Evolutionary conservation across 2,113 vertebrate genomes (phyloP), one percentile per base, ranked within the genome.

Genomic region (Cinclus cinclus): DNA sequence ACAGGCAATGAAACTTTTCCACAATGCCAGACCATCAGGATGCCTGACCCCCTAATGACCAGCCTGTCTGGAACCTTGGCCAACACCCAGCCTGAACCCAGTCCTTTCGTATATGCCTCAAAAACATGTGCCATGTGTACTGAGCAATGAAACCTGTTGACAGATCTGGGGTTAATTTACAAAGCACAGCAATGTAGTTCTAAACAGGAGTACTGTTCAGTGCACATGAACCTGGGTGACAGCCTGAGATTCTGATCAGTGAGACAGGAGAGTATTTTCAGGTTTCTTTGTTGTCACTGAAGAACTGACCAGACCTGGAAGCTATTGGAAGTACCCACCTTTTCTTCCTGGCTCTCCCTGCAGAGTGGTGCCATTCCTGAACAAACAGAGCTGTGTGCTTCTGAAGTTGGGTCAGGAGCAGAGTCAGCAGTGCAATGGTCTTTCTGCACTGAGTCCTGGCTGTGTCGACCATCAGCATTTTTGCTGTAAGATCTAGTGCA

Each of bases 401-500:
- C 97, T 1, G 49, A 15, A 27, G 87, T 7, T 7, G 11, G 17
- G 37, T 92, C 90, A 0, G 91, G 69, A 52, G 33, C 59, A 42
- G 90, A 76, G 44, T 95, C 83, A 18, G 78, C 62, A 76, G 87
- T 0, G 0, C 79, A 82, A 0, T 62, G 68, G 21, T 98, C 97
- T 60, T 96, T 98, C 76, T 97, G 82, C 74, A 63, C 58, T 0
- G 37, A 7, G 23, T 98, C 98, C 31, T 98, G 97, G 83, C 97
- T 94, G 30, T 93, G 95, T 39, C 92, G 90, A 11, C 92, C 74
- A 0, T 98, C 98, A 2, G 27, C 81, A 24, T 93, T 97, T 94
- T 97, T 98, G 97, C 96, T 98, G 86, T 96, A 97, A 83, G 97
- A 94, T 86, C 98, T 98, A 95, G 69, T 30, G 88, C 46, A 87